Base-by-base conservation (phyloP, 2,888 invertebrate species). In the Troides helena region DNA sequence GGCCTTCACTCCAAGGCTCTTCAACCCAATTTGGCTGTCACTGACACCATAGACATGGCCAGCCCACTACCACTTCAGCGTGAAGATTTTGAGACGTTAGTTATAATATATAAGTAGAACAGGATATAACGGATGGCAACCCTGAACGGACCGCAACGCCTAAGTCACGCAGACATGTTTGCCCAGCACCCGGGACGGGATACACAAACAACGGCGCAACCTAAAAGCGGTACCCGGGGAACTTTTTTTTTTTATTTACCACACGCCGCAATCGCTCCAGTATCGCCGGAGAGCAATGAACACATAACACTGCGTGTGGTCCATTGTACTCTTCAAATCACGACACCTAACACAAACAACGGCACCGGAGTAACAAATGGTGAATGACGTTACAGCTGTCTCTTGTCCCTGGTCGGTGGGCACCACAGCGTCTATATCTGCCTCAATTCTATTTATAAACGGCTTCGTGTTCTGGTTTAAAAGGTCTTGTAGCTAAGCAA, bases 151-250 rank as follows among this genome's bases (percentile, higher is more conserved):
- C 61, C 30, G 65, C 30, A 56, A 36, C 65, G 61, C 50, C 68
- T n/a, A 5, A 60, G 68, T 69, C 65, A 65, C 69, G 65, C 56
- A 62, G 57, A 46, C 65, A 46, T 69, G 69, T 69, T 69, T 69
- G 57, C 61, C 30, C 46, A 65, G 69, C 65, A 65, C 65, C 69
- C 65, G 69, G 21, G 46, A 43, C 69, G 65, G 65, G 69, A 62
- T 69, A 25, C 65, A 62, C 69, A 69, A 69, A 69, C 69, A 69
- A 69, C 60, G 61, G 60, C 62, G 69, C 62, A 6, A 57, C 69
- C 50, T 62, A 65, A 69, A 69, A 69, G 65, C 69, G 57, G 56
- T 69, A n/a, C 61, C 64, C 50, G 57, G 57, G 18, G 5, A 17
- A 21, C 21, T 21, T 17, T 14, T 14, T 14, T 50, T 53, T 56